Percentiles rank a stretch among this genome's conserved stretches.
Evolutionary conservation across 2,113 vertebrate species (phyloP).

Genomic region (Oenanthe oenanthe): DNA sequence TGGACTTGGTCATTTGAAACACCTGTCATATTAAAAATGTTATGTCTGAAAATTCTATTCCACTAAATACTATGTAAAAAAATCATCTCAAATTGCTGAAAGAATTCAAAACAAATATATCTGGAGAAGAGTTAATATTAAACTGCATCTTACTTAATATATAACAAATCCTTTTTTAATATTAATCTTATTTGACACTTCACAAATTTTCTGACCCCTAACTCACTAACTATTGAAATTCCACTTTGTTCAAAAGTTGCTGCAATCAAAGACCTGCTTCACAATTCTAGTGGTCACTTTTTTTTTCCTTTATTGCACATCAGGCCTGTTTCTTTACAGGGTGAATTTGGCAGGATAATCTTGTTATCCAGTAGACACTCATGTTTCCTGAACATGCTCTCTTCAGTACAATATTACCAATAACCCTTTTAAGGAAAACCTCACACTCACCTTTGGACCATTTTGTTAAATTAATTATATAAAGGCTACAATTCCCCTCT

Average conservation of each 20-base stretch:
- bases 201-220: neutral
- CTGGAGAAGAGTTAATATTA: neutral
- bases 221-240: neutral
- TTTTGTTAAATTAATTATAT: conserved; percentile 50
- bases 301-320: neutral
- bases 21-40: neutral
- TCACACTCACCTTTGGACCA: conserved; percentile 15
- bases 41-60: neutral
- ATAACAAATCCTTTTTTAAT: neutral
- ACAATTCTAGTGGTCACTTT: neutral
- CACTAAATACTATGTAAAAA: neutral
- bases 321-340: neutral
- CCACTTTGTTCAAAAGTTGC: neutral
- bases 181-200: neutral
- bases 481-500: conserved; percentile 14
- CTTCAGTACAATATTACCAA: neutral
- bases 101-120: neutral
- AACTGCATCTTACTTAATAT: neutral
- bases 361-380: conserved; percentile 6
- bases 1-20: neutral
- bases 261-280: neutral
- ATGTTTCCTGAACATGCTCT: neutral
- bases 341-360: conserved; percentile 12
- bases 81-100: neutral
- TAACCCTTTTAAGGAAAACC: conserved; percentile 36